Conservation (phyloP, 1,140 invertebrate species). For the Euura saliciscinereae region DNA sequence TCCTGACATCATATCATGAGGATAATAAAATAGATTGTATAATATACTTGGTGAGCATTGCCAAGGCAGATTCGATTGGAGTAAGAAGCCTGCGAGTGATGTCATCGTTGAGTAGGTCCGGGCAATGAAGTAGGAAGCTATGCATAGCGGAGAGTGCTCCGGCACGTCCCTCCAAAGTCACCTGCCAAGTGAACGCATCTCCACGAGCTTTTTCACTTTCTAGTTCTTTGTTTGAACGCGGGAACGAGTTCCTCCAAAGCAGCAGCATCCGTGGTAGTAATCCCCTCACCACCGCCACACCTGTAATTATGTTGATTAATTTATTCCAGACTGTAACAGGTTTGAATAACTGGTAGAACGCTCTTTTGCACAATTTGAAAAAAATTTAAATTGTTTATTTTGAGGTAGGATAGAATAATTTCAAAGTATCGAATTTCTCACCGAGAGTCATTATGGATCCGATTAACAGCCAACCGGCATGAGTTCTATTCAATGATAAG, state of each 20-base stretch:
- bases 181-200: constrained; percentile 99
- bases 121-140: constrained; percentile 90
- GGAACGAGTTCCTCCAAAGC: constrained; percentile 98
- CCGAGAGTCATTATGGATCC: constrained; percentile 96
- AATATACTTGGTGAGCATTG: constrained; percentile 90
- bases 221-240: constrained; percentile 92
- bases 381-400: neutral
- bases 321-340: too few relatives aligned
- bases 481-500: constrained; percentile 91
- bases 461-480: constrained; percentile 97
- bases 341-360: too few relatives aligned
- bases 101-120: constrained; percentile 90
- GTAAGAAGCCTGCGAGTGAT: constrained; percentile 85
- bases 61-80: constrained; percentile 92
- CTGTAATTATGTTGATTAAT: constrained; percentile 52
- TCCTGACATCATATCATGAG: neutral
- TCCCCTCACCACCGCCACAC: constrained; percentile 86
- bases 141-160: constrained; percentile 95
- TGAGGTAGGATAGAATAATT: neutral
- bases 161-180: constrained; percentile 94
- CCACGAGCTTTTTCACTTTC: constrained; percentile 97
- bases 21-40: constrained; percentile 14
- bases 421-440: constrained; percentile 45
- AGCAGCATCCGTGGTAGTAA: constrained; percentile 90
- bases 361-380: neutral